These are phyloP conservation scores for Scalopus aquaticus DNA, from an alignment of 2,113 vertebrate species.

Conservation along the genomic window DNA sequence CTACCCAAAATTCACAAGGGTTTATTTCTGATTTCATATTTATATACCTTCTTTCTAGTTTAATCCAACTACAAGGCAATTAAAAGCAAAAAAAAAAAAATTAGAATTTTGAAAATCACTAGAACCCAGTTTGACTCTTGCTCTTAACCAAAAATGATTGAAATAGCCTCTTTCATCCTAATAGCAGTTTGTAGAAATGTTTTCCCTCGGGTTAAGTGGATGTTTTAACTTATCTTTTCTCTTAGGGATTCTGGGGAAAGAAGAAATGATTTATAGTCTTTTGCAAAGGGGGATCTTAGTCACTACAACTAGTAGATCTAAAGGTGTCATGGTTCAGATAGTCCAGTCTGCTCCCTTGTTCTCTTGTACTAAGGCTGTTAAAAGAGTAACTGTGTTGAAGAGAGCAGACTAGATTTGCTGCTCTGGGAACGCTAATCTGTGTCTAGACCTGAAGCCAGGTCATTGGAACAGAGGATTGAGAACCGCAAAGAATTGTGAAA, in stretches of 20 bases:
- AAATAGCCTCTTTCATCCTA: slow-evolving; percentile 6
- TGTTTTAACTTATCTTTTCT: neutral
- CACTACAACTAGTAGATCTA: neutral
- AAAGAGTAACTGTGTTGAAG: neutral
- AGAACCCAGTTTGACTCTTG: neutral
- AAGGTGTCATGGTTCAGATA: neutral
- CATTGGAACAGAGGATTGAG: neutral
- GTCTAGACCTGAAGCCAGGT: neutral
- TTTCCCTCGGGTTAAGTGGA: neutral
- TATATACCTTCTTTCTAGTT: neutral
- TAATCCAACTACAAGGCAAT: neutral
- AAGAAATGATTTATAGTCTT: neutral
- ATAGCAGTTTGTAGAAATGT: neutral
- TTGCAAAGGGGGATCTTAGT: neutral
- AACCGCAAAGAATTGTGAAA: neutral
- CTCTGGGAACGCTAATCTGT: neutral
- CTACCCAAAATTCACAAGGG: neutral
- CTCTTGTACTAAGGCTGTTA: neutral
- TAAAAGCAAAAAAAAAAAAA: neutral
- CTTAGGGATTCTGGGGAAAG: neutral
- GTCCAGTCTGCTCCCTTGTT: neutral
- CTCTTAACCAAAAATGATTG: neutral
- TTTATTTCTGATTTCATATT: slow-evolving; percentile 1
- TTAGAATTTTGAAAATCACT: neutral
- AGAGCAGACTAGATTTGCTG: neutral